Conservation (phyloP, 53 echinoderm and acorn worm species). For the Mesocentrotus franciscanus region DNA sequence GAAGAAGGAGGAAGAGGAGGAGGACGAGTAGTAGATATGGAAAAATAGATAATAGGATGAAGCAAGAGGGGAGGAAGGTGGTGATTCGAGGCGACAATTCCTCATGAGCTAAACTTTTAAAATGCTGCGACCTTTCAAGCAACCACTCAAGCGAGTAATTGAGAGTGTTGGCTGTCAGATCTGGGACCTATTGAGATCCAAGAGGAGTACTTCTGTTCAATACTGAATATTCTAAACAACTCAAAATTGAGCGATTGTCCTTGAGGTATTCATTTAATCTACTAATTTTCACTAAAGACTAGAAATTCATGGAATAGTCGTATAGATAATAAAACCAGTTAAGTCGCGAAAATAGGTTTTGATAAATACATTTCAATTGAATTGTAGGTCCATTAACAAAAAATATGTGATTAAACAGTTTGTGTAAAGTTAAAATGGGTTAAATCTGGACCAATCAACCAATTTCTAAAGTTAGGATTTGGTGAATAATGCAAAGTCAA, state of each 20-base stretch:
- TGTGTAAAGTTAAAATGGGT: too few species aligned
- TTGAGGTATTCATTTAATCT: neutral
- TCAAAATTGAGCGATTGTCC: neutral
- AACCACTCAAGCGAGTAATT: slow-evolving; percentile 37
- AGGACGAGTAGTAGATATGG: slow-evolving; percentile 16
- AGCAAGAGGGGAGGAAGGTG: slow-evolving; percentile 3
- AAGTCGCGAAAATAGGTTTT: too few species aligned
- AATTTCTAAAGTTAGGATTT: too few species aligned
- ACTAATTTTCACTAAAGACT: too few species aligned
- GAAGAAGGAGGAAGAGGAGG: neutral
- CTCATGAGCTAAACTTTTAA: slow-evolving; percentile 43
- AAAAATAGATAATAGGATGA: slow-evolving; percentile 35
- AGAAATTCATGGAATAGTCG: neutral
- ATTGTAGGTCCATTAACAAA: too few species aligned
- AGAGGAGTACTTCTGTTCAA: neutral
- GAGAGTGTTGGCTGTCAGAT: slow-evolving; percentile 9
- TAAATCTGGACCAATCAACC: too few species aligned
- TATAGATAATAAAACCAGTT: neutral
- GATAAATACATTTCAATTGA: too few species aligned
- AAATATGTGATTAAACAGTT: too few species aligned
- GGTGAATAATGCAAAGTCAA: too few species aligned
- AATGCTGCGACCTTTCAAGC: slow-evolving; percentile 34
- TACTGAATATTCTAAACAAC: neutral
- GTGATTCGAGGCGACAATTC: slow-evolving; percentile 21
- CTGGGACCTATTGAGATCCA: neutral